phyloP scores from a whole-genome alignment of 2,888 invertebrate genomes.

The Tetragonula carbonaria region DNA sequence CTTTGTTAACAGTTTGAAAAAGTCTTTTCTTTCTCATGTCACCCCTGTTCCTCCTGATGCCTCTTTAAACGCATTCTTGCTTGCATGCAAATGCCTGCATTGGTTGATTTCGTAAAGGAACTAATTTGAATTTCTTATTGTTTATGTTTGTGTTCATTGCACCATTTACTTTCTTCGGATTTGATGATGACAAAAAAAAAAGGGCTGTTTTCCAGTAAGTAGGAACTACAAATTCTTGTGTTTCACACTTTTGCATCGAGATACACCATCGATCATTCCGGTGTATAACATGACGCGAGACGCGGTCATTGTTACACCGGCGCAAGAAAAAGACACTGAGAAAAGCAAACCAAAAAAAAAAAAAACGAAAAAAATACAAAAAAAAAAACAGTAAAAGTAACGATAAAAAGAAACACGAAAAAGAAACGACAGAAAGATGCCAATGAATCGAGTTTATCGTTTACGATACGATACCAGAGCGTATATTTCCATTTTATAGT shows the following conservation, averaged over 20 bases:
- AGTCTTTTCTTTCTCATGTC: constrained; percentile 36
- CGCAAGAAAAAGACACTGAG: constrained; percentile 53
- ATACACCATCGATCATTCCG: constrained; percentile 30
- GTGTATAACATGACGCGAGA: constrained; percentile 49
- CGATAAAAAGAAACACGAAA: constrained; percentile 28
- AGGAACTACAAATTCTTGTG: constrained; percentile 83
- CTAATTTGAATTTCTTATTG: constrained; percentile 89
- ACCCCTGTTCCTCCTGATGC: constrained; percentile 71
- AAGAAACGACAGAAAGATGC: constrained; percentile 24
- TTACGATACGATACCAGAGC: constrained; percentile 54
- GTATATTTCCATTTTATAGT: constrained; percentile 60
- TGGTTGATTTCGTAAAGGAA: constrained; percentile 82
- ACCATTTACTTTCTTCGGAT: constrained; percentile 88
- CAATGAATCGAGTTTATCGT: constrained; percentile 22
- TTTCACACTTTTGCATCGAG: constrained; percentile 74
- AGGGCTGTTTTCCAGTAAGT: constrained; percentile 92
- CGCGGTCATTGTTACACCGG: constrained; percentile 58
- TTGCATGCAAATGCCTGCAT: constrained; percentile 83
- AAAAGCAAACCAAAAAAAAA: constrained; percentile 21
- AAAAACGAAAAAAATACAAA: constrained; percentile 20
- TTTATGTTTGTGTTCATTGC: constrained; percentile 87
- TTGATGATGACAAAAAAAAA: constrained; percentile 81
- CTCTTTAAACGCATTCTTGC: constrained; percentile 83
- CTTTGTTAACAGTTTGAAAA: too few species aligned
- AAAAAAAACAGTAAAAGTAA: constrained; percentile 21